Evolutionary conservation across 2,888 invertebrate genomes (phyloP), one percentile per base, ranked within the genome.

Genomic region (Drosophila cyrtoloma): DNA sequence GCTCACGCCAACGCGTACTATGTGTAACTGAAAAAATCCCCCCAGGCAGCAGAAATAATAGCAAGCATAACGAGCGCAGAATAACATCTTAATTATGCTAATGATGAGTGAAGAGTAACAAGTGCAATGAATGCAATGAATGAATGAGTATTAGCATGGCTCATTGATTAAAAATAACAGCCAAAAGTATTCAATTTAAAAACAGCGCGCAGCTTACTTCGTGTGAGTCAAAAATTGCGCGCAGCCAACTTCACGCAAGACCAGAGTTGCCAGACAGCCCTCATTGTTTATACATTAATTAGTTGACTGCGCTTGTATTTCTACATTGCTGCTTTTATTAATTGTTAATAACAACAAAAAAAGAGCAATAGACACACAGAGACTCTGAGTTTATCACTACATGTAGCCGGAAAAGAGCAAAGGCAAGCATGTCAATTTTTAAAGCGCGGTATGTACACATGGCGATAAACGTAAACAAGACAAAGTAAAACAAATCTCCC

Each of bases 401-500:
- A 84, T 86, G 87, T 69, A 71, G 60, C 22, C 60, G 28, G 14
- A 14, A 35, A 32, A 59, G n/a, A 61, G 7, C 19, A 30, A 9
- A 44, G n/a, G 22, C 19, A 44, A 64, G 0, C 50, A 93, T 93
- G 93, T 92, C 93, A 57, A 92, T 93, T 66, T 93, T 93, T 79
- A 93, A 92, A 84, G 93, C 93, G 69, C 92, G 93, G 93, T 93
- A 85, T 56, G 84, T 71, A 75, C 50, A 57, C 35, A 6, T 53
- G 19, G 1, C n/a, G 53, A 42, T 16, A 5, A 28, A 53, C 33
- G 57, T 57, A 65, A 75, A 52, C 57, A 69, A 60, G 5, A 14
- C 26, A 22, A 37, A 42, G 16, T 12, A 35, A 58, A 2, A 51
- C 26, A 95, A 95, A 26, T 47, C 12, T 62, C 26, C 16, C 26